phyloP scores from a whole-genome alignment of 2,797 vertebrate species.

The Rhinoraja longicauda region DNA sequence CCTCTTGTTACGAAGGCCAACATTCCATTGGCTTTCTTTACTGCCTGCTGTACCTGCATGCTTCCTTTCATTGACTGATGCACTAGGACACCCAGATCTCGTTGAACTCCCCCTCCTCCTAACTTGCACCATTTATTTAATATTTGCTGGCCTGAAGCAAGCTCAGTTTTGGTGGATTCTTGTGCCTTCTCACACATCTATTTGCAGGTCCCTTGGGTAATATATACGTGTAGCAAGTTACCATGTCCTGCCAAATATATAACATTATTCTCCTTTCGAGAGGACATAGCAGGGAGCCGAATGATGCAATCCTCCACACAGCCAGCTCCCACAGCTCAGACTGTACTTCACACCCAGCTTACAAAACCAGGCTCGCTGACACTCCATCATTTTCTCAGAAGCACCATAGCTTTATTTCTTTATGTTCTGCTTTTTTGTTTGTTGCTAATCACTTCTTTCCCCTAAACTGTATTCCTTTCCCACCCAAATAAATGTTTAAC shows the following conservation, averaged over 20 bases:
- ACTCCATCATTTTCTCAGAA: background rate
- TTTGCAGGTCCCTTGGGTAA: background rate
- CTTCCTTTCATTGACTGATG: too few species aligned
- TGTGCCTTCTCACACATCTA: background rate
- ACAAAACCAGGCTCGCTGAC: background rate
- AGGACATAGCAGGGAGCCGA: background rate
- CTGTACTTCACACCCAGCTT: background rate
- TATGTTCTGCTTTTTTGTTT: background rate
- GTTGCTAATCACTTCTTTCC: background rate
- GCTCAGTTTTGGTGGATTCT: background rate
- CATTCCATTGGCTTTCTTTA: too few species aligned
- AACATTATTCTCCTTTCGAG: background rate
- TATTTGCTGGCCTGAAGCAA: background rate
- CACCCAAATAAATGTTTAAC: background rate
- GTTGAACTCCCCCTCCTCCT: too few species aligned
- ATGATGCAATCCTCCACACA: background rate
- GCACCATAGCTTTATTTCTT: background rate
- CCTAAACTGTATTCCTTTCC: background rate
- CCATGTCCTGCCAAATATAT: background rate
- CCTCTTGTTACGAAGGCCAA: too few species aligned
- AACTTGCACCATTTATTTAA: background rate
- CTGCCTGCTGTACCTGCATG: too few species aligned
- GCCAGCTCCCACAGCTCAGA: background rate
- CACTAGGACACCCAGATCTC: too few species aligned
- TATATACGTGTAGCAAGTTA: background rate